Conservation (phyloP, 2,797 vertebrate species). For the Aselliscus stoliczkanus region DNA sequence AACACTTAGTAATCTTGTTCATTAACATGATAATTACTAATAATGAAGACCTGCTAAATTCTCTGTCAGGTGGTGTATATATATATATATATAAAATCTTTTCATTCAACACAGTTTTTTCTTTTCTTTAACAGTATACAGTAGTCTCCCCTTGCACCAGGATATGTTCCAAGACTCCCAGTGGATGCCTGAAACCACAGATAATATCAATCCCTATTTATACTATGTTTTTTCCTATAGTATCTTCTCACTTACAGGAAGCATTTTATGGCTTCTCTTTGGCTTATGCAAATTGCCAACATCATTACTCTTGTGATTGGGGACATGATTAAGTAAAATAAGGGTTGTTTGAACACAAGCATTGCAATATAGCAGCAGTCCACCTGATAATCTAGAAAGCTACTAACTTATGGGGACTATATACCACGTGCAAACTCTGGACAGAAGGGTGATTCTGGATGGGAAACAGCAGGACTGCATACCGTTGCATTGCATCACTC, state of each 20-base stretch:
- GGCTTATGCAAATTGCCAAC: not conserved
- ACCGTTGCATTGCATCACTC: too few species aligned
- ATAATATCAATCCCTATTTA: not conserved
- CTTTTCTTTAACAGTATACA: not conserved
- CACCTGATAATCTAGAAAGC: not conserved
- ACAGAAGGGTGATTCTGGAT: not conserved
- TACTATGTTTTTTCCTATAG: not conserved
- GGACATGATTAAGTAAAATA: not conserved
- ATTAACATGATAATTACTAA: not conserved
- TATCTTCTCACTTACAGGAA: too few species aligned
- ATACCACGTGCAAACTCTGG: not conserved
- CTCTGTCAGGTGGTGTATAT: slow-evolving; percentile 20
- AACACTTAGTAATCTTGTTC: not conserved
- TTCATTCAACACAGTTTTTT: not conserved
- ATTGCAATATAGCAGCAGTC: not conserved
- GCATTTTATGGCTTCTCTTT: too few species aligned
- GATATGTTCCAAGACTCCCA: not conserved
- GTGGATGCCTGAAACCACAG: not conserved
- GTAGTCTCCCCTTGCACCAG: not conserved
- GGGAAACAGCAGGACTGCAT: not conserved
- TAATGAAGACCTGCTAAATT: slow-evolving; percentile 6
- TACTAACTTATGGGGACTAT: not conserved
- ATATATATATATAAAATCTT: not conserved
- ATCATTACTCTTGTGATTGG: not conserved
- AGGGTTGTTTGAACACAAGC: not conserved